phyloP scores from a whole-genome alignment of 2,113 vertebrate species.

The Seriola rivoliana region DNA sequence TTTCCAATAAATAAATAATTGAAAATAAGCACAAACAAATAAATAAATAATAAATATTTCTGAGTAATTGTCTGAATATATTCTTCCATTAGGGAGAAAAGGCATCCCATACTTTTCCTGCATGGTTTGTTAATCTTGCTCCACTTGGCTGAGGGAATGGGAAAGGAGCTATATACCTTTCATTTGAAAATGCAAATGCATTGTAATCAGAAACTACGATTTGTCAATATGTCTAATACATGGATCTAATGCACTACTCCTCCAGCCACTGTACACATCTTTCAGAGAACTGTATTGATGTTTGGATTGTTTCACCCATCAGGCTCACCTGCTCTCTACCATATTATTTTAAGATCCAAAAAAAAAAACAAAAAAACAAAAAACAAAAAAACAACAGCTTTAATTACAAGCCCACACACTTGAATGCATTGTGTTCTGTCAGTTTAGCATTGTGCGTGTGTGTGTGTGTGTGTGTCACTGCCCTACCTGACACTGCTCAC shows the following conservation, averaged over 20 bases:
- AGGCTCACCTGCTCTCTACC: not conserved
- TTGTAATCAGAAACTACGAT: slow-evolving; percentile 62
- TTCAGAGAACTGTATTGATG: slow-evolving; percentile 29
- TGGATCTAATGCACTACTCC: slow-evolving; percentile 37
- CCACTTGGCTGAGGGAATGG: not conserved
- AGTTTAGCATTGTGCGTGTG: not conserved
- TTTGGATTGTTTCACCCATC: slow-evolving; percentile 33
- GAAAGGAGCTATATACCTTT: not conserved
- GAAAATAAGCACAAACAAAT: slow-evolving; percentile 22
- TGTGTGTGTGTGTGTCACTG: slow-evolving; percentile 30
- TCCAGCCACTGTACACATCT: slow-evolving; percentile 35
- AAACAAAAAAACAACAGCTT: not conserved
- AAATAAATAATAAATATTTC: slow-evolving; percentile 33
- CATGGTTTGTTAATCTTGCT: slow-evolving; percentile 19
- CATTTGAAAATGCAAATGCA: slow-evolving; percentile 57
- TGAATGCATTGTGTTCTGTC: slow-evolving; percentile 17
- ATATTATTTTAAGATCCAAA: slow-evolving; percentile 22
- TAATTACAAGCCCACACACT: not conserved
- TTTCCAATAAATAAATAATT: slow-evolving; percentile 59
- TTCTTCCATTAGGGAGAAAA: slow-evolving; percentile 15
- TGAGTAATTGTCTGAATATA: slow-evolving; percentile 41
- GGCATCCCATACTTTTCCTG: not conserved
- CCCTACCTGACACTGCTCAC: slow-evolving; percentile 43
- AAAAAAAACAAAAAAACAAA: not conserved
- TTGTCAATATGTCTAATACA: slow-evolving; percentile 43